Conservation (phyloP, 92 coral and sea anemone species). For the Montipora capitata region DNA sequence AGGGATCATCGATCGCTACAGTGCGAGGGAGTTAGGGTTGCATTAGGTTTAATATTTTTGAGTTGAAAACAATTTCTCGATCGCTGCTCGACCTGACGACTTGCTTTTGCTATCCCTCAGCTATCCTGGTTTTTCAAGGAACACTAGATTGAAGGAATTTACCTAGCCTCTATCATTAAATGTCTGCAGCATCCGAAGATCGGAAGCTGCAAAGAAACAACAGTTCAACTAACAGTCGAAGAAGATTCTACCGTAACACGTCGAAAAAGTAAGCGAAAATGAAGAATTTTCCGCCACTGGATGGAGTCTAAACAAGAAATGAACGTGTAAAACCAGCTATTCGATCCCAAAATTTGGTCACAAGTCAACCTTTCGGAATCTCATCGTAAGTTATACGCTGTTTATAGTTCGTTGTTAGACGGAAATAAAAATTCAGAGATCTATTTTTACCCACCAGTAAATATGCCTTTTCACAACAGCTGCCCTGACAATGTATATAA, state of each 20-base stretch:
- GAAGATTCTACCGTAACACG: conserved; percentile 37
- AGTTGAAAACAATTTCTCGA: not conserved
- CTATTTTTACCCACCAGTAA: conserved; percentile 99
- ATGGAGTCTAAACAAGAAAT: conserved; percentile 46
- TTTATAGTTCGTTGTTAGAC: conserved; percentile 93
- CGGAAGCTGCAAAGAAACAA: conserved; percentile 68
- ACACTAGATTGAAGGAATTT: conserved; percentile 30
- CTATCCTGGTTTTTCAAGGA: not conserved
- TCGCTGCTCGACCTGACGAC: conserved; percentile 15
- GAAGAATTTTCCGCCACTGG: not conserved
- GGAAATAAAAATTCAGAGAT: conserved; percentile 99
- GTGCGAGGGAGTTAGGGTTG: not conserved
- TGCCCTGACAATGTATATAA: conserved; percentile 94
- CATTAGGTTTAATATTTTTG: not conserved
- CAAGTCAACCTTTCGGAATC: conserved; percentile 47
- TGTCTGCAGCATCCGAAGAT: conserved; percentile 33
- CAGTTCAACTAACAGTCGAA: conserved; percentile 40
- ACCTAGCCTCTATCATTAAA: conserved; percentile 49
- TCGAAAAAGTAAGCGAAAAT: conserved; percentile 69
- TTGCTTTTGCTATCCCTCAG: not conserved
- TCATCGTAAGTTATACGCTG: conserved; percentile 78
- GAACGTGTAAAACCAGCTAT: conserved; percentile 25
- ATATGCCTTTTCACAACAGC: conserved; percentile 94
- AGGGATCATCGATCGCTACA: not conserved
- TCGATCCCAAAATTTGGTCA: not conserved